Evolutionary conservation across 1,140 invertebrate species (phyloP), one percentile per base, ranked within the genome.

Genomic region (Tetranychus cinnabarinus): DNA sequence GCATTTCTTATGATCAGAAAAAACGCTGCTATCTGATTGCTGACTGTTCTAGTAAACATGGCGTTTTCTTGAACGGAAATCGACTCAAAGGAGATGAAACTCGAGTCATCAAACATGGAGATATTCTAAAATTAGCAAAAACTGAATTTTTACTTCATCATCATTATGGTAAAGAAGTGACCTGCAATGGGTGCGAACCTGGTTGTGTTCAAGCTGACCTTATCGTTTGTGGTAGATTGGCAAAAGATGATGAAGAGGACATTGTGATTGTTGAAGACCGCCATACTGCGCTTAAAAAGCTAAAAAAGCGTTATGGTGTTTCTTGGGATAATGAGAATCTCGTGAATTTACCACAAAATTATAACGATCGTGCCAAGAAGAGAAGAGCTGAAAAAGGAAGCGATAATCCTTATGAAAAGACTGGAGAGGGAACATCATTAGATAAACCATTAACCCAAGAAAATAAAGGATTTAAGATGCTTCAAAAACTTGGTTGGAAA

Each of bases 31-130:
- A 88, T 69, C 74, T 35, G 6, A 36, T 78, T 56, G 77, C 85
- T 1, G 88, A 92, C 72, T 68, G 84, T 56, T 86, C 86, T 8
- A 91, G 86, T 42, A 79, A 84, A 67, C 91, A 90, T 71, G 89
- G 88, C 2, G 91, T 87, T 0, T 78, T 81, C 60, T 68, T 92
- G 3, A 88, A 93, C 73, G 82, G 83, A 1, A 57, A 77, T 39
- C 77, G 80, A 1, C 83, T 85, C 67, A 77, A 80, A 68, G 74
- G 79, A 23, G 72, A 76, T 0, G 63, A 69, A 61, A 73, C 8
- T 10, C 12, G 36, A 8, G 23, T 78, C 67, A 67, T 89, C 46
- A 71, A 74, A 0, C 87, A 95, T 70, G 86, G 84, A 5, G 87
- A 85, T 68, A 75, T 77, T 8, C 66, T 77, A 55, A 60, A 69